Base-by-base conservation (phyloP, 1,140 invertebrate genomes). In the Ostrea denselamellosa region DNA sequence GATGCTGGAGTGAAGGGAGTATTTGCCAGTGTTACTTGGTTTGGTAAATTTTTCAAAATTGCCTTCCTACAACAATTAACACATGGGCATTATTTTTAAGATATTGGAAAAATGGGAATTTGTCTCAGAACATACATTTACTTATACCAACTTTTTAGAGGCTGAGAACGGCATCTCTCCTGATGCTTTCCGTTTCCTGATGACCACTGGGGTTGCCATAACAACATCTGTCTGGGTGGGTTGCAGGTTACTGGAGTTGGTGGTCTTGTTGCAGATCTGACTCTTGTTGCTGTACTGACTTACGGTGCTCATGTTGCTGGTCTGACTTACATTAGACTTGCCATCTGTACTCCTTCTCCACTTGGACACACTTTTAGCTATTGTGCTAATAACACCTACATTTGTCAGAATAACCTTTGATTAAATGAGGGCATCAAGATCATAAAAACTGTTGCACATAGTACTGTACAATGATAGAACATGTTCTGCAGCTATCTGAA, bases 1-100 rank as follows among this genome's bases (percentile, higher is more conserved):
- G 92, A 91, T 14, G 91, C 92, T 87, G 93, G 93, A 28, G 93
- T 94, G 85, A 92, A 93, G 12, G 93, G 93, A 17, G 93, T 94
- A 77, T 91, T 91, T 9, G 87, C 92, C 10, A 94, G 88, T 10
- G 92, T 88, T 22, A 92, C 90, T 52, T 90, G 88, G 17, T 94
- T 92, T 2, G 94, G 94, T 62, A 94, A 86, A 77, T 92, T 90
- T 71, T 93, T 91, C 52, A 94, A 81, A 83, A 94, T 94, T 22
- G 93, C 93, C 90, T 94, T 93, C 89, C 94, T 94, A 86, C 25
- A 92, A 88, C 0, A 81, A 81, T 34, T 34, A 34, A 83, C 52
- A 53, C 3, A 8, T 83, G 4, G 25, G 34, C 19, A 52, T 82
- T 12, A 83, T 2, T 83, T 54, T 17, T 9, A 17, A 9, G 5